phyloP scores from a whole-genome alignment of 2,797 vertebrate species.

The Eupleurogrammus muticus region DNA sequence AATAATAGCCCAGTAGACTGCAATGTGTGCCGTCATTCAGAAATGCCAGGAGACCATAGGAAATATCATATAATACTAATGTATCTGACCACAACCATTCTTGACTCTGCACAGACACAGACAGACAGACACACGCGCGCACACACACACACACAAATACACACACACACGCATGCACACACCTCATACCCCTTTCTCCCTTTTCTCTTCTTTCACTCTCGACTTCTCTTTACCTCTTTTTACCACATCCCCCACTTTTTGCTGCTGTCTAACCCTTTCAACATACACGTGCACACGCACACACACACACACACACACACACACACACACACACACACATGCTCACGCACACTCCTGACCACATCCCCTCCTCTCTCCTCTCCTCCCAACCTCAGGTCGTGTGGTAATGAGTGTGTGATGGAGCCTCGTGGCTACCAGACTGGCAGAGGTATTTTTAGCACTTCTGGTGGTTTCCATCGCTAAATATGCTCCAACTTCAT shows the following conservation, averaged over 20 bases:
- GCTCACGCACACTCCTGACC: conserved; percentile 66
- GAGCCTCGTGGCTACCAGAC: conserved; percentile 82
- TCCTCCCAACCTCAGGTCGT: conserved; percentile 81
- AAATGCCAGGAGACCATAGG: conserved; percentile 80
- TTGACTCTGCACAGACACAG: conserved; percentile 66
- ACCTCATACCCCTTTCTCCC: conserved; percentile 36
- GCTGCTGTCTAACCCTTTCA: conserved; percentile 48
- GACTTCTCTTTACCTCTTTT: conserved; percentile 57
- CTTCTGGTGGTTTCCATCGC: conserved; percentile 83
- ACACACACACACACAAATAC: conserved; percentile 41
- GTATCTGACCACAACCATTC: conserved; percentile 80
- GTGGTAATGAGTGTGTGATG: conserved; percentile 84
- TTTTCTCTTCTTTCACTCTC: conserved; percentile 50
- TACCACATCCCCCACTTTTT: conserved; percentile 66
- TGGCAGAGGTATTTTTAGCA: conserved; percentile 85
- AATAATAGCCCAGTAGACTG: conserved; percentile 72
- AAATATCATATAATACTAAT: conserved; percentile 86
- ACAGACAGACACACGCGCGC: conserved; percentile 43
- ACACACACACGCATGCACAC: conserved; percentile 20
- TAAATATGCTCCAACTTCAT: conserved; percentile 80
- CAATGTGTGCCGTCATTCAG: conserved; percentile 77
- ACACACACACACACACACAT: conserved; percentile 32
- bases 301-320: conserved; percentile 34
- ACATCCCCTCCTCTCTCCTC: conserved; percentile 82
- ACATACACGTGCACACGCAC: conserved; percentile 35